These are phyloP conservation scores for Acleris emargana DNA, from an alignment of 2,888 invertebrate genomes.

Conservation along the genomic window DNA sequence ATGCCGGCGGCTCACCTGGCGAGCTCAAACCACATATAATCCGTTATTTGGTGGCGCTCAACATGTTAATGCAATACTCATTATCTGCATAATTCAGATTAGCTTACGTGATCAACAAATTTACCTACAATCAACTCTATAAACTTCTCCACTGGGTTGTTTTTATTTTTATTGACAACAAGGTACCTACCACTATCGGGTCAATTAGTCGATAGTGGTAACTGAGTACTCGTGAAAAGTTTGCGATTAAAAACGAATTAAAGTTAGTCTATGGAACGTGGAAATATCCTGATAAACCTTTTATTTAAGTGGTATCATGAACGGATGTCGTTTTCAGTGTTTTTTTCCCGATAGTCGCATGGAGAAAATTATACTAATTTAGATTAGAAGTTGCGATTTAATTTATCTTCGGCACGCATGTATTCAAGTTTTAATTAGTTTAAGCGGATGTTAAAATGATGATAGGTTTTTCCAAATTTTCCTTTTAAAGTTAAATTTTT, in stretches of 20 bases:
- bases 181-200: not conserved
- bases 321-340: no score
- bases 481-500: no score
- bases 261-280: slow-evolving; percentile 2
- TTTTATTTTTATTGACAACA: not conserved
- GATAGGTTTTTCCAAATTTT: no score
- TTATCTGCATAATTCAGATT: slow-evolving; percentile 27
- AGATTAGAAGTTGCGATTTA: no score
- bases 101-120: slow-evolving; percentile 1
- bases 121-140: not conserved
- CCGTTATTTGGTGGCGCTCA: no score
- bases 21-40: no score
- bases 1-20: no score
- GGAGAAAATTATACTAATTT: no score
- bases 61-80: slow-evolving; percentile 26
- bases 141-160: not conserved
- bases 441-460: no score
- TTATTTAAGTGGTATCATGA: not conserved
- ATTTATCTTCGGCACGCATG: no score
- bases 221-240: slow-evolving; percentile 1
- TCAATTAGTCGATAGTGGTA: slow-evolving; percentile 6
- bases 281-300: slow-evolving; percentile 1
- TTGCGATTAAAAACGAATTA: slow-evolving; percentile 5
- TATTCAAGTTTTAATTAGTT: no score
- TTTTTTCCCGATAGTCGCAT: no score